phyloP scores from a whole-genome alignment of 30 jellyfish, hydroid and myxozoan genomes.

The Sanderia malayensis region DNA sequence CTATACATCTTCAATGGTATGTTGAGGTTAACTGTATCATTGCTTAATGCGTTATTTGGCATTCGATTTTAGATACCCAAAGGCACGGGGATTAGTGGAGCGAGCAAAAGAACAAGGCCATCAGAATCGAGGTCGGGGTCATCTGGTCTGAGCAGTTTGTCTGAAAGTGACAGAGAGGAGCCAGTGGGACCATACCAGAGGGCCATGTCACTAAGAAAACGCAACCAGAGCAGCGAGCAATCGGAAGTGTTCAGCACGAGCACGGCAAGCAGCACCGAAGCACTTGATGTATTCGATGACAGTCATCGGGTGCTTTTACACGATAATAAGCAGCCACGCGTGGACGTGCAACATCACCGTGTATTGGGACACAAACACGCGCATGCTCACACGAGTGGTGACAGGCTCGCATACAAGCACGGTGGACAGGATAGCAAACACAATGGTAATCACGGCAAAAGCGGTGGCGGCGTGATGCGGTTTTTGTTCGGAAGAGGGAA shows the following conservation, averaged over 20 bases:
- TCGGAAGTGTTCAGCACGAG: constrained; percentile 47
- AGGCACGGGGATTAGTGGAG: constrained; percentile 28
- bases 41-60: no score
- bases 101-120: constrained; percentile 55
- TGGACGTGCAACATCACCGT: neutral
- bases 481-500: constrained; percentile 52
- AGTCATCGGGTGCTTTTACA: constrained; percentile 4
- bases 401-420: neutral
- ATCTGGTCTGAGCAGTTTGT: constrained; percentile 58
- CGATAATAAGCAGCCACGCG: neutral
- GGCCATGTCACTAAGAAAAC: constrained; percentile 40
- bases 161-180: constrained; percentile 68
- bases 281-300: constrained; percentile 28
- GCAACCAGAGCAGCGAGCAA: constrained; percentile 37
- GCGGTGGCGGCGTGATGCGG: constrained; percentile 35
- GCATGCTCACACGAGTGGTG: neutral
- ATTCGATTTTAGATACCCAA: constrained; percentile 43
- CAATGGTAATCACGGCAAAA: neutral
- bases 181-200: constrained; percentile 52
- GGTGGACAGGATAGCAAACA: no score
- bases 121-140: constrained; percentile 71
- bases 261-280: constrained; percentile 60
- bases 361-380: neutral
- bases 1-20: no score
- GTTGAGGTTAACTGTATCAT: no score